phyloP scores from a whole-genome alignment of 1,140 invertebrate genomes.

The Trigoniulus corallinus region DNA sequence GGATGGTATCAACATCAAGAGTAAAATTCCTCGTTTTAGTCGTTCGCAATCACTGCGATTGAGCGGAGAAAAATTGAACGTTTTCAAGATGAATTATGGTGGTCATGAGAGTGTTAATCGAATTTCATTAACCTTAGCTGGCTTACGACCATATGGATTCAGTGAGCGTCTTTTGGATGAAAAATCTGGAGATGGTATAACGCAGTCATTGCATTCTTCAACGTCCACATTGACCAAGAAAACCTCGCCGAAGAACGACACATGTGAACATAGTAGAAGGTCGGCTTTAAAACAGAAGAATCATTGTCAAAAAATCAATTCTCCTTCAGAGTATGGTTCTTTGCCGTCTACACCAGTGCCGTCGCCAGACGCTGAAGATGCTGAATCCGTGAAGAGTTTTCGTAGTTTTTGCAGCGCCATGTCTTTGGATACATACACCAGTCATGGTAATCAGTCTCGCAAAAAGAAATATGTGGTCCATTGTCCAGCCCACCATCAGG shows the following conservation, averaged over 20 bases:
- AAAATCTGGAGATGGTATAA: no score
- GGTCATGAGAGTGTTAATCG: no score
- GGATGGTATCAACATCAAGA: no score
- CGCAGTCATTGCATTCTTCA: no score
- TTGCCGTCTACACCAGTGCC: not conserved
- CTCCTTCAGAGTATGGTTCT: not conserved
- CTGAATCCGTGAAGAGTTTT: conserved; percentile 55
- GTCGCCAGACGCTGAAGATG: conserved; percentile 39
- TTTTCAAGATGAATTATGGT: no score
- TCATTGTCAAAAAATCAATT: not conserved
- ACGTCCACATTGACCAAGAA: no score
- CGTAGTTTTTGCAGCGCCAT: conserved; percentile 51
- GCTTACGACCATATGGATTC: no score
- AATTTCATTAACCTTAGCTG: no score
- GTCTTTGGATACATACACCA: conserved; percentile 46
- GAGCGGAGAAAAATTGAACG: no score
- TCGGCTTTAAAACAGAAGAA: not conserved
- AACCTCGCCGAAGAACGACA: no score
- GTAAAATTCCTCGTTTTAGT: not conserved
- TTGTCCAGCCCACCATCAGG: conserved; percentile 54
- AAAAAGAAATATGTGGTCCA: conserved; percentile 61
- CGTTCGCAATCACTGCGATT: not conserved
- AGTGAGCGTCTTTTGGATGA: no score
- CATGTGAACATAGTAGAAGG: no score
- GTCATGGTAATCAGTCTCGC: conserved; percentile 30